phyloP scores from a whole-genome alignment of 2,888 invertebrate species.

The Cephus sareptanus region DNA sequence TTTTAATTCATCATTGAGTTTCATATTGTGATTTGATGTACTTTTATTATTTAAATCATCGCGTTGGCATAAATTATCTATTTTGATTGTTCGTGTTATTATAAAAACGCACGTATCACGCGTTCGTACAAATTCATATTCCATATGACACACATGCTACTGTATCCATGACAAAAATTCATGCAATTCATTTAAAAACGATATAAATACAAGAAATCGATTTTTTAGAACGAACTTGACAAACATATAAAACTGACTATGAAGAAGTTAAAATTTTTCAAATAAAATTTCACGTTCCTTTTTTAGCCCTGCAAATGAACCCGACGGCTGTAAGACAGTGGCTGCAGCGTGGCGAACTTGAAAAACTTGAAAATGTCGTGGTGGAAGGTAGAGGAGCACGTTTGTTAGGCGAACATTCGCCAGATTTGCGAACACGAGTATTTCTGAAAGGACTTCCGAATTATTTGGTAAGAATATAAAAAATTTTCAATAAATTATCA shows the following conservation, averaged over 20 bases:
- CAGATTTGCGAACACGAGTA: slow-evolving; percentile 72
- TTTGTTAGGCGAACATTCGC: slow-evolving; percentile 74
- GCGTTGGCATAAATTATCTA: not conserved
- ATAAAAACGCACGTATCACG: not conserved
- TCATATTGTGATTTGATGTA: not conserved
- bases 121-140: no score
- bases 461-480: slow-evolving; percentile 71
- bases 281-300: not conserved
- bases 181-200: no score
- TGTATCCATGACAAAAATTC: no score
- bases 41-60: not conserved
- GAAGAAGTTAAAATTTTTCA: not conserved
- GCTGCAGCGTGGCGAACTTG: slow-evolving; percentile 73
- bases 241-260: no score
- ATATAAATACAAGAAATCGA: no score
- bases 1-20: not conserved
- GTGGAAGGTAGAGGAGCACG: slow-evolving; percentile 77
- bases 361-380: slow-evolving; percentile 75
- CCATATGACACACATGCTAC: no score
- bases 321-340: slow-evolving; percentile 70
- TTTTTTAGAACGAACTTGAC: no score
- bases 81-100: not conserved
- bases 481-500: not conserved
- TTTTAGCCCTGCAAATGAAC: slow-evolving; percentile 68
- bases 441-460: slow-evolving; percentile 76